phyloP scores from a whole-genome alignment of 2,888 invertebrate genomes.

The Ophion slaviceki region DNA sequence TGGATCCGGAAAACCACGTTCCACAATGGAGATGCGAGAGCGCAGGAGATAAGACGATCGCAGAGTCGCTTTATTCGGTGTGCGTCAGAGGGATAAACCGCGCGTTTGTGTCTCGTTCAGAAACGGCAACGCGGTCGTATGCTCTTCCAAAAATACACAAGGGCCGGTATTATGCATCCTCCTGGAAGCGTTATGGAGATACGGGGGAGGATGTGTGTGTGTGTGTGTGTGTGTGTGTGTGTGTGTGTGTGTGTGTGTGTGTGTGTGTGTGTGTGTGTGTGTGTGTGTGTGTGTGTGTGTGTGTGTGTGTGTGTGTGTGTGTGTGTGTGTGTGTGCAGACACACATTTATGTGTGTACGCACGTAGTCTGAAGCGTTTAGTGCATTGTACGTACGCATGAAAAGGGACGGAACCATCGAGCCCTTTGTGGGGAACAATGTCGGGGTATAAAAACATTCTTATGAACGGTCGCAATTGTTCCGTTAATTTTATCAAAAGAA shows the following conservation, averaged over 20 bases:
- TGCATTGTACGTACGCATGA: conserved; percentile 44
- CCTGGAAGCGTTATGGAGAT: conserved; percentile 63
- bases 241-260: not conserved
- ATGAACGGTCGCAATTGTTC: not conserved
- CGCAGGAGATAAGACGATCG: conserved; percentile 28
- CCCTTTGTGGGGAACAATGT: conserved; percentile 38
- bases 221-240: not conserved
- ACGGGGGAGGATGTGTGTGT: conserved; percentile 36
- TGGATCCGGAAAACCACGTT: not conserved
- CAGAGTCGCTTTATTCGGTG: conserved; percentile 40
- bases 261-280: not conserved
- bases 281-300: not conserved
- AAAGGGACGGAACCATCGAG: conserved; percentile 47
- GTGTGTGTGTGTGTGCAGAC: not conserved
- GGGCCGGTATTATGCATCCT: conserved; percentile 65
- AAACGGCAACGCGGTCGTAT: conserved; percentile 1
- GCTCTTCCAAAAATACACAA: conserved; percentile 66
- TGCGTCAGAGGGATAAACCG: conserved; percentile 32
- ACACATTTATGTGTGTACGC: conserved; percentile 13
- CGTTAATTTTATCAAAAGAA: not conserved
- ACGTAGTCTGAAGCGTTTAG: conserved; percentile 13
- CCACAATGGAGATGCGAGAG: conserved; percentile 3
- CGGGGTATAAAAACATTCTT: not conserved
- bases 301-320: not conserved
- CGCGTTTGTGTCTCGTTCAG: conserved; percentile 25